phyloP scores from a whole-genome alignment of 2,113 vertebrate species.

The Notothenia rossii region DNA sequence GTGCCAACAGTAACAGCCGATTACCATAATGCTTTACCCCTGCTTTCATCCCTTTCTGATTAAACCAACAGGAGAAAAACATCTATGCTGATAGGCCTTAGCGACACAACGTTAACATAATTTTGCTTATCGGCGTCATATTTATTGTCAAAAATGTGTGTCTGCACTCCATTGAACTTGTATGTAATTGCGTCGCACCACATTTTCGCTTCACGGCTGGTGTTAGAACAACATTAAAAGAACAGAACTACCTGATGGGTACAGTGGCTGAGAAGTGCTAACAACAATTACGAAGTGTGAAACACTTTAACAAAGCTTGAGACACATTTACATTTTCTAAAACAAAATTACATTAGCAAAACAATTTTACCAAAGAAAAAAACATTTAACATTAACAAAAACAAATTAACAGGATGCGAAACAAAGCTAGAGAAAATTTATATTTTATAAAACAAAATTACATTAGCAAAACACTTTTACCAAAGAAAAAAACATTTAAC shows the following conservation, averaged over 20 bases:
- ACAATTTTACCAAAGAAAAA: too few species aligned
- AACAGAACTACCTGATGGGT: neutral
- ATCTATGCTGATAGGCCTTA: neutral
- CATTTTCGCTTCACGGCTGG: neutral
- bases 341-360: too few species aligned
- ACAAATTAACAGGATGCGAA: too few species aligned
- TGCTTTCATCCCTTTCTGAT: neutral
- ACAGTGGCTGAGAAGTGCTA: too few species aligned
- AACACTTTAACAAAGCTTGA: too few species aligned
- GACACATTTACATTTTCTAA: too few species aligned
- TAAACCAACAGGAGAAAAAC: neutral
- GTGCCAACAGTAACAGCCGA: neutral
- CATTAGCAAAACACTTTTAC: too few species aligned
- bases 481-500: too few species aligned
- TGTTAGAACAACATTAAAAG: neutral
- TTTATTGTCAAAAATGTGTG: neutral
- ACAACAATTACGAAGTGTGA: too few species aligned
- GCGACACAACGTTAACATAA: neutral
- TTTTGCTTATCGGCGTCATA: neutral
- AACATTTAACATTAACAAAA: too few species aligned
- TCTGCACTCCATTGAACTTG: neutral
- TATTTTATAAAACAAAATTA: too few species aligned
- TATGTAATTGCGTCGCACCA: neutral
- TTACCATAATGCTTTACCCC: neutral
- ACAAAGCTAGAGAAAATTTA: too few species aligned